Evolutionary conservation across 2,888 invertebrate species (phyloP).

Genomic region (Formica aserva): DNA sequence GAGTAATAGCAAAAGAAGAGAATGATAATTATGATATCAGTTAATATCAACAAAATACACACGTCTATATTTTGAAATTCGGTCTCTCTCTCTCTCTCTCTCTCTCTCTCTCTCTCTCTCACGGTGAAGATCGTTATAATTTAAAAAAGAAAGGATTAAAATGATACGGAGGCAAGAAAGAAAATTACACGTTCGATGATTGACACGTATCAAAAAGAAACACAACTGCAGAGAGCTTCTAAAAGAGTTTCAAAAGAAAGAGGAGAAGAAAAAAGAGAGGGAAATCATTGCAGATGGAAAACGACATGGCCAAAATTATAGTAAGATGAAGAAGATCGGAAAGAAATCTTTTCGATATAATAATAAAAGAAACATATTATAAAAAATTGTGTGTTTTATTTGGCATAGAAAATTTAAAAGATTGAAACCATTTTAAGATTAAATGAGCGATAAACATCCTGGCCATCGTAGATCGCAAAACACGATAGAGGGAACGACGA

Average conservation of each 20-base stretch:
- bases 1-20: background rate
- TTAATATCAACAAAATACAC: background rate
- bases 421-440: constrained; percentile 45
- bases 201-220: constrained; percentile 12
- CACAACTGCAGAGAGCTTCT: background rate
- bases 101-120: background rate
- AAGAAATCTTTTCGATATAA: constrained; percentile 27
- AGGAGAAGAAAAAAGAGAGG: constrained; percentile 10
- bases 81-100: background rate
- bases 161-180: background rate
- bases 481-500: background rate
- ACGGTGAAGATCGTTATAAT: constrained; percentile 1
- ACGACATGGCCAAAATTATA: constrained; percentile 34
- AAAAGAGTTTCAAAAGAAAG: constrained; percentile 18
- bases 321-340: constrained; percentile 20
- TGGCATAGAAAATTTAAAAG: constrained; percentile 32
- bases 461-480: constrained; percentile 3
- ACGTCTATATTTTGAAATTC: background rate
- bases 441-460: constrained; percentile 26
- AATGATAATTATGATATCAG: background rate
- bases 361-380: constrained; percentile 34
- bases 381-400: constrained; percentile 37
- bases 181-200: constrained; percentile 30
- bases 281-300: constrained; percentile 35
- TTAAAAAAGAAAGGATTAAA: constrained; percentile 25